Percentiles rank a stretch among this genome's conserved stretches.
Conservation (phyloP, 1,140 invertebrate genomes). For the Aphelinus certus region DNA sequence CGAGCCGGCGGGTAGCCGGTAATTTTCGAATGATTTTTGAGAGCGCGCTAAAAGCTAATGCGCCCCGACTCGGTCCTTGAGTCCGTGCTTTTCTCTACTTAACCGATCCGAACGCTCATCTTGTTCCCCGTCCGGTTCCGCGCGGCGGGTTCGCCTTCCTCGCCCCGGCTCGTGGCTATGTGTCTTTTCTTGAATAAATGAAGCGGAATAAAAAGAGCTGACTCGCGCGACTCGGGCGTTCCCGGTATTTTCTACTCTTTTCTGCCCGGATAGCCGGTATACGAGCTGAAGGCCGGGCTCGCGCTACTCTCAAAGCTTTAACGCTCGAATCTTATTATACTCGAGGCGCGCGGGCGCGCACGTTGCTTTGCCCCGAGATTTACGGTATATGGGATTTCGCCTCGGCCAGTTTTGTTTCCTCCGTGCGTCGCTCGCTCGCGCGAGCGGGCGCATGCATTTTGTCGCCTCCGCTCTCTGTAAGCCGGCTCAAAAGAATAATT, state of each 20-base stretch:
- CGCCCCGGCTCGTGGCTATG: slow-evolving; percentile 31
- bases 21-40: slow-evolving; percentile 59
- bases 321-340: slow-evolving; percentile 14
- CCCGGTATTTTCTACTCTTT: slow-evolving; percentile 28
- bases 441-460: not conserved
- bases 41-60: slow-evolving; percentile 58
- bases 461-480: not conserved
- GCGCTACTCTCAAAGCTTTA: slow-evolving; percentile 9
- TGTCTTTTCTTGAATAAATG: slow-evolving; percentile 48
- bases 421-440: not conserved
- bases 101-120: no score
- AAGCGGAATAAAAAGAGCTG: slow-evolving; percentile 46
- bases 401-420: no score
- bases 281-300: not conserved
- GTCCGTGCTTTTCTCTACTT: no score
- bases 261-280: not conserved
- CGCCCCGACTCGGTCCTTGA: slow-evolving; percentile 31
- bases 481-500: slow-evolving; percentile 2
- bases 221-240: not conserved
- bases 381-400: not conserved
- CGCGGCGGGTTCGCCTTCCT: slow-evolving; percentile 7
- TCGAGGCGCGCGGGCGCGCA: not conserved
- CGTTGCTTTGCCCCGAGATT: not conserved
- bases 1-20: slow-evolving; percentile 41
- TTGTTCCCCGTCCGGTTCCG: no score